Percentiles rank a stretch among this genome's conserved stretches.
Evolutionary conservation across 2,113 vertebrate species (phyloP).

Genomic region (Cyanistes caeruleus): DNA sequence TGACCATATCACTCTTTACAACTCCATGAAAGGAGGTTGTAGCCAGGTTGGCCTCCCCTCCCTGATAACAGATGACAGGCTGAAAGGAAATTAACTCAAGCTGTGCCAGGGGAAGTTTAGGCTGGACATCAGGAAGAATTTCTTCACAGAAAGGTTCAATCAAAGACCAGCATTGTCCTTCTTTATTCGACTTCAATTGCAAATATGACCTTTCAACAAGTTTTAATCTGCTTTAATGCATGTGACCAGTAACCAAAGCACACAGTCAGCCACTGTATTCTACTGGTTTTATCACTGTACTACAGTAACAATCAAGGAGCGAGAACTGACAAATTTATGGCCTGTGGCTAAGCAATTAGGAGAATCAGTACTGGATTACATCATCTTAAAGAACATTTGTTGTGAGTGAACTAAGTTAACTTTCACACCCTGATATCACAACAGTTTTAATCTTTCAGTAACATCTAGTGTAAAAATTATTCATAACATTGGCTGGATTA

Average conservation of each 20-base stretch:
- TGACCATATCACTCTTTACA: not conserved
- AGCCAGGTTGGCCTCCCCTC: not conserved
- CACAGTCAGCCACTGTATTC: conserved; percentile 2
- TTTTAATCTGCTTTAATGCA: not conserved
- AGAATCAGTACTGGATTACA: conserved; percentile 51
- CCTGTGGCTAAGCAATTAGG: conserved; percentile 61
- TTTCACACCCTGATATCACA: conserved; percentile 35
- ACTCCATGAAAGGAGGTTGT: not conserved
- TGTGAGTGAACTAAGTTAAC: conserved; percentile 52
- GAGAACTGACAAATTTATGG: conserved; percentile 41
- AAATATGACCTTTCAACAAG: not conserved
- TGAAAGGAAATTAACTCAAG: not conserved
- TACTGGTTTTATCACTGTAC: conserved; percentile 20
- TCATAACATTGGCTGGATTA: conserved; percentile 24
- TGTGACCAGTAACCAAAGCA: not conserved
- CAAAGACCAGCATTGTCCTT: not conserved
- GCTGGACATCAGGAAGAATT: not conserved
- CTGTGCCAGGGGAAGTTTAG: not conserved
- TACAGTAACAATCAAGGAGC: conserved; percentile 8
- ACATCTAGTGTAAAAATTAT: conserved; percentile 41
- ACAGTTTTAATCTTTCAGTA: conserved; percentile 52
- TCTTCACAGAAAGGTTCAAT: not conserved
- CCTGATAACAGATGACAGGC: not conserved
- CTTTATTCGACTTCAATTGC: not conserved
- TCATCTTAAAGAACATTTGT: conserved; percentile 59